phyloP scores from a whole-genome alignment of 2,113 vertebrate genomes.

The Alligator mississippiensis region DNA sequence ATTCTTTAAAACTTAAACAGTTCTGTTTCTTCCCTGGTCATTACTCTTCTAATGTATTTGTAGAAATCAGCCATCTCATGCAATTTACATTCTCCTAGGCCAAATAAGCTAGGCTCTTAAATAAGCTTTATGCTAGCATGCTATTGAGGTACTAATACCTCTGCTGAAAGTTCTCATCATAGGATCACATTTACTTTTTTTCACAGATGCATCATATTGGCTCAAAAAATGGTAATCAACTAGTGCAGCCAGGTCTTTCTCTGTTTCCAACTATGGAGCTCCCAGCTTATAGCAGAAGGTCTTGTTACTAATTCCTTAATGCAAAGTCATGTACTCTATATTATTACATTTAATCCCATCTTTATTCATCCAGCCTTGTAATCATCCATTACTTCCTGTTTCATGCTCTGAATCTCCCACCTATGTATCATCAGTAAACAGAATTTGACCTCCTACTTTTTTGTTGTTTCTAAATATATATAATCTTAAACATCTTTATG shows the following conservation, averaged over 20 bases:
- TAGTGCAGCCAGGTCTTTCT: not conserved
- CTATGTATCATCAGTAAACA: not conserved
- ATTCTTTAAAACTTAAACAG: too few species aligned
- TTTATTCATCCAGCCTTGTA: not conserved
- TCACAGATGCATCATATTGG: not conserved
- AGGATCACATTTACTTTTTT: not conserved
- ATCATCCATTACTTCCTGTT: not conserved
- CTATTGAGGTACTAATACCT: not conserved
- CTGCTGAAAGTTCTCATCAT: not conserved
- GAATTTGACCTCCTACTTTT: too few species aligned
- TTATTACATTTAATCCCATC: not conserved
- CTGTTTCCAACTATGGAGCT: not conserved
- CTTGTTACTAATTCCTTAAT: not conserved
- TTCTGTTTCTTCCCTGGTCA: not conserved
- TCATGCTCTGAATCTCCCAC: not conserved
- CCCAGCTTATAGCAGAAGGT: accelerated
- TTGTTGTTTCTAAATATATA: not conserved
- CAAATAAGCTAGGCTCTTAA: not conserved
- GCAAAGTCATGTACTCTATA: not conserved
- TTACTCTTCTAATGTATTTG: not conserved
- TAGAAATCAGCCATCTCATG: not conserved
- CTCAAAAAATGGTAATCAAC: not conserved
- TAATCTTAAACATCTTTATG: not conserved
- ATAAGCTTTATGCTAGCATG: not conserved
- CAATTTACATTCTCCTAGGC: not conserved